Conservation (phyloP, 1,140 invertebrate species). For the Dreissena rostriformis region DNA sequence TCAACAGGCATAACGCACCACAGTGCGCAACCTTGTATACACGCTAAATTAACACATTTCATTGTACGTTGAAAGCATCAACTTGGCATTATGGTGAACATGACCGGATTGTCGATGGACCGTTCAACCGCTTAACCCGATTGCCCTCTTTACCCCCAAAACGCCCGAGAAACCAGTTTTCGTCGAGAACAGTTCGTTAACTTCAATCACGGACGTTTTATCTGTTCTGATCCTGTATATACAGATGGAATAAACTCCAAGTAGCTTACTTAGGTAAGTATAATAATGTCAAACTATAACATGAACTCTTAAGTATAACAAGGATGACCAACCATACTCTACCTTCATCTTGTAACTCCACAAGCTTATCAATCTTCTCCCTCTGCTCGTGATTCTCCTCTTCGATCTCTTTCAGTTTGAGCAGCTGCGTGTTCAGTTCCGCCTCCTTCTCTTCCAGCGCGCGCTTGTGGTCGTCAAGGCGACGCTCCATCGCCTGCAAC, state of each 20-base stretch:
- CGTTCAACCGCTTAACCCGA: no score
- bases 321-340: neutral
- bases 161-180: no score
- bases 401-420: constrained; percentile 67
- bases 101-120: no score
- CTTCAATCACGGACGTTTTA: no score
- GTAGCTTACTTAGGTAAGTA: neutral
- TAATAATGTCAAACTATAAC: neutral
- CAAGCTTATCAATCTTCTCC: constrained; percentile 62
- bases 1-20: no score
- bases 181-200: no score
- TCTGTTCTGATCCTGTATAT: neutral
- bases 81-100: no score
- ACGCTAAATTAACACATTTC: no score
- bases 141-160: no score
- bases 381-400: constrained; percentile 62
- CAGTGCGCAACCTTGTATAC: no score
- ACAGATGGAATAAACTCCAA: neutral
- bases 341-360: constrained; percentile 64
- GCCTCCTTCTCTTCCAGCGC: constrained; percentile 66
- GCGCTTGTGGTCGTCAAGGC: constrained; percentile 64
- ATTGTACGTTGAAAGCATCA: no score
- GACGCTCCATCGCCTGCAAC: constrained; percentile 57
- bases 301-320: neutral
- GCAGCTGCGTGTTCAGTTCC: constrained; percentile 64